phyloP scores from a whole-genome alignment of 2,888 invertebrate genomes.

The Epinotia brunnichana region DNA sequence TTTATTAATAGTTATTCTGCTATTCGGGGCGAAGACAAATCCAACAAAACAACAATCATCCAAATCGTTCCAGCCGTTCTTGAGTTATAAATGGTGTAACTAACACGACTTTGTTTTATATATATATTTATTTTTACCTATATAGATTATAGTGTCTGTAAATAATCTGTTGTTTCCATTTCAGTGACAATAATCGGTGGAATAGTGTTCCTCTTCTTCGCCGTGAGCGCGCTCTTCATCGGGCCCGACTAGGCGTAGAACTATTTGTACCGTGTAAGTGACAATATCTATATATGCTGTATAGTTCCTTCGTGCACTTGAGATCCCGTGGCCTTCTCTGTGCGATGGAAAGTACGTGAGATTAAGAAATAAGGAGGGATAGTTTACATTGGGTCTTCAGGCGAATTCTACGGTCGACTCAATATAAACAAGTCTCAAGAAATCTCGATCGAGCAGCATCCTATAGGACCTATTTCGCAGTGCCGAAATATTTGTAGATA shows the following conservation, averaged over 20 bases:
- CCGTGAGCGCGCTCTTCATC: slow-evolving; percentile 94
- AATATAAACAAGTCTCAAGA: no score
- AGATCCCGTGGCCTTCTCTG: background rate
- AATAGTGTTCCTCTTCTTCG: slow-evolving; percentile 96
- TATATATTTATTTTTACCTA: no score
- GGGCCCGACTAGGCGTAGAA: slow-evolving; percentile 85
- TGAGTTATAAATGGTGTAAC: no score
- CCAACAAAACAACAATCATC: no score
- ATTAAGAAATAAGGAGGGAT: background rate
- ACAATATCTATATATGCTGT: slow-evolving; percentile 54
- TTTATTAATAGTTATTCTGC: no score
- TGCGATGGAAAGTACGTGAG: background rate
- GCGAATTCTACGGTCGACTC: background rate
- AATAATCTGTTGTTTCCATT: slow-evolving; percentile 59
- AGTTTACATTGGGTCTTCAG: background rate
- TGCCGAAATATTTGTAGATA: background rate
- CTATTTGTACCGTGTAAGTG: slow-evolving; percentile 59
- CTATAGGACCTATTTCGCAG: background rate
- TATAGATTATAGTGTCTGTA: background rate
- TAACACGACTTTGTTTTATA: no score
- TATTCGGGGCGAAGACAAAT: no score
- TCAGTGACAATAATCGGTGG: slow-evolving; percentile 98
- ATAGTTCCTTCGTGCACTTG: slow-evolving; percentile 32
- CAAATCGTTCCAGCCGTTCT: no score
- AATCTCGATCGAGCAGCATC: background rate